Percentiles rank a stretch among this genome's conserved stretches.
Evolutionary conservation across 92 coral and sea anemone genomes (phyloP).

Genomic region (Pocillopora meandrina): DNA sequence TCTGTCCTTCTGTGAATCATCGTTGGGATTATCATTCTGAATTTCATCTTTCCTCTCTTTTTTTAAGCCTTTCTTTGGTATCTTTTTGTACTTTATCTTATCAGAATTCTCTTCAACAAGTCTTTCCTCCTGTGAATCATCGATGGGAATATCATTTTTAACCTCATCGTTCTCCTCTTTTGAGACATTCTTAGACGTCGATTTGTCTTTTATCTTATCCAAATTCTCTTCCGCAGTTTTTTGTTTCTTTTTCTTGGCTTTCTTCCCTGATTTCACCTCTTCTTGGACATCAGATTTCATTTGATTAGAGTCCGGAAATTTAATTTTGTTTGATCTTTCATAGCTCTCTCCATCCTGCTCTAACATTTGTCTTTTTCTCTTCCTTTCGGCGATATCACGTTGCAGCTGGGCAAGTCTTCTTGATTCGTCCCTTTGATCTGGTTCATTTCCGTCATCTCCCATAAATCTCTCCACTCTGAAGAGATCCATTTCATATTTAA

Average conservation of each 20-base stretch:
- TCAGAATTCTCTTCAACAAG: not conserved
- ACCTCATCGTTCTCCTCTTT: not conserved
- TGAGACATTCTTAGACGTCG: not conserved
- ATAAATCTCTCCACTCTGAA: conserved; percentile 79
- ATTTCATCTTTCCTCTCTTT: not conserved
- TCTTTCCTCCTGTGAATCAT: not conserved
- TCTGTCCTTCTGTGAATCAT: not conserved
- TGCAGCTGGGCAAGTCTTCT: conserved; percentile 29
- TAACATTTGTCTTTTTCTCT: conserved; percentile 10
- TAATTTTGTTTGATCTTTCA: not conserved
- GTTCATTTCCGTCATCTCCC: conserved; percentile 64
- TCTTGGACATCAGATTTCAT: not conserved
- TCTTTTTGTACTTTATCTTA: not conserved
- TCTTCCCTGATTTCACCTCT: not conserved
- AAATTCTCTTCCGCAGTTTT: not conserved
- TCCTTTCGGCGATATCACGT: conserved; percentile 39
- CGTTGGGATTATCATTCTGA: not conserved
- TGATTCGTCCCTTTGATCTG: conserved; percentile 24
- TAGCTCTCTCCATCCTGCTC: not conserved
- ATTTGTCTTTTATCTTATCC: not conserved
- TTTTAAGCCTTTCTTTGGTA: not conserved
- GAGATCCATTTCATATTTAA: conserved; percentile 66
- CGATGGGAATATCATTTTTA: not conserved
- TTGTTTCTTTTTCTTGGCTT: conserved; percentile 2
- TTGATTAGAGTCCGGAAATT: not conserved